These are phyloP conservation scores for Ashinkailepas kermadecensis DNA, from an alignment of 2,888 invertebrate species.

Conservation along the genomic window DNA sequence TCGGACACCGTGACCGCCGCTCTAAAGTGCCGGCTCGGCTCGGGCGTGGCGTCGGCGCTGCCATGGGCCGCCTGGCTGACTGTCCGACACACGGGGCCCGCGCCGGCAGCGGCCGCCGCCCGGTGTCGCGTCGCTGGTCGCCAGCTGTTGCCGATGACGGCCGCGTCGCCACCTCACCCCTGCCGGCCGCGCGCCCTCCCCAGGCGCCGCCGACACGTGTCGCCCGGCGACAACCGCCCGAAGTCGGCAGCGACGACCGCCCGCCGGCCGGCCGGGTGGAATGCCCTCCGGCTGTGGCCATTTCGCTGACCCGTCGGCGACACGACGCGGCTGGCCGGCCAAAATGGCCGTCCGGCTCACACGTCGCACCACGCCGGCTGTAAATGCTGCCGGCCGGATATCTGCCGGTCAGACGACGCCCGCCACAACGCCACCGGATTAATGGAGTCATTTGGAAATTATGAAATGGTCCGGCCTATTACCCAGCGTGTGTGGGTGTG, in stretches of 20 bases:
- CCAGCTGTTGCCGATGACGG: too few relatives aligned
- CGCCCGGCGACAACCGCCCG: not conserved
- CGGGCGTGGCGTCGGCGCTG: too few relatives aligned
- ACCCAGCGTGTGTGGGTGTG: not conserved
- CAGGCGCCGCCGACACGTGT: not conserved
- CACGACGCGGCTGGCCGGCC: too few relatives aligned
- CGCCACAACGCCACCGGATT: not conserved
- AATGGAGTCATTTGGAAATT: constrained; percentile 22
- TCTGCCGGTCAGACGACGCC: too few relatives aligned
- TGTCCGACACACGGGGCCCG: too few relatives aligned
- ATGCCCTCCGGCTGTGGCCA: not conserved
- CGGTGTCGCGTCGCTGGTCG: too few relatives aligned
- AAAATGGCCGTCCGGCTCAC: not conserved
- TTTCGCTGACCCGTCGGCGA: not conserved
- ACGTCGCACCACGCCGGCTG: not conserved
- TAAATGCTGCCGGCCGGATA: not conserved
- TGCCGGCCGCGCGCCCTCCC: too few relatives aligned
- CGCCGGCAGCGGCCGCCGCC: too few relatives aligned
- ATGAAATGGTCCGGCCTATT: constrained; percentile 14
- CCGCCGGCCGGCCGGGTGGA: not conserved
- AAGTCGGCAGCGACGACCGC: not conserved
- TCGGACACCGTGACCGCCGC: too few relatives aligned
- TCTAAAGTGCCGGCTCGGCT: too few relatives aligned
- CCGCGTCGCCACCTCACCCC: too few relatives aligned
- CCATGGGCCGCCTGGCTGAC: too few relatives aligned